phyloP scores from a whole-genome alignment of 2,888 invertebrate species.

The Corythucha ciliata region DNA sequence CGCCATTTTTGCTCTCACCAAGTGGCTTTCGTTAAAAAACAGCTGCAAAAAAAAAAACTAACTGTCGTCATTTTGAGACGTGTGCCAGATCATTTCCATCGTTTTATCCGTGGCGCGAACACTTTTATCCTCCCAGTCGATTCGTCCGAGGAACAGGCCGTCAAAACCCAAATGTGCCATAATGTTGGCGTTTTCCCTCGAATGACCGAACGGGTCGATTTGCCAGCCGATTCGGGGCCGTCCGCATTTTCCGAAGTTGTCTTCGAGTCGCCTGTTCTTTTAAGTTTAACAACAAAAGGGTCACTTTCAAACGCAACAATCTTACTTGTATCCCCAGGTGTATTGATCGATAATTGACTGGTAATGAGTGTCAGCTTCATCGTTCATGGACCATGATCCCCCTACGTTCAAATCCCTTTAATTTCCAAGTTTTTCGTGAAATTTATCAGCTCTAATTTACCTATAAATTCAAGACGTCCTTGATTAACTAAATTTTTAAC shows the following conservation, averaged over 20 bases:
- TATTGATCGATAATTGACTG: constrained; percentile 62
- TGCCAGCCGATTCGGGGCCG: constrained; percentile 73
- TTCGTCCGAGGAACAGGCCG: constrained; percentile 59
- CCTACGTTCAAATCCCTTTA: no score
- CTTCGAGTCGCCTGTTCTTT: constrained; percentile 53
- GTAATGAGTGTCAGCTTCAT: constrained; percentile 59
- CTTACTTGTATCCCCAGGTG: constrained; percentile 56
- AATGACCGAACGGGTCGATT: constrained; percentile 79
- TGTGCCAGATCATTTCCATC: constrained; percentile 60
- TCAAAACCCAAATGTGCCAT: constrained; percentile 60
- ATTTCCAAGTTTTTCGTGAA: no score
- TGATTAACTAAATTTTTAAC: constrained; percentile 52
- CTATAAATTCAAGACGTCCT: constrained; percentile 49
- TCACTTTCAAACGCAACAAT: no score
- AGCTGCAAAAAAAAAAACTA: constrained; percentile 1
- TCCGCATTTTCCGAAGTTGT: constrained; percentile 63
- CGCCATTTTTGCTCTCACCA: no score
- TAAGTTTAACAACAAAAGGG: no score
- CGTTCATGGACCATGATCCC: constrained; percentile 53
- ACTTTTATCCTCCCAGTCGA: constrained; percentile 57
- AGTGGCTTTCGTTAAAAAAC: background rate
- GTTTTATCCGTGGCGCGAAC: constrained; percentile 49
- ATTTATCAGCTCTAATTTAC: no score
- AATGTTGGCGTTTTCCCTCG: constrained; percentile 56
- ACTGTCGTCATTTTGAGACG: constrained; percentile 20